Percentiles rank a stretch among this genome's conserved stretches.
phyloP scores from a whole-genome alignment of 2,888 invertebrate species.

The Thysanoteuthis rhombus region DNA sequence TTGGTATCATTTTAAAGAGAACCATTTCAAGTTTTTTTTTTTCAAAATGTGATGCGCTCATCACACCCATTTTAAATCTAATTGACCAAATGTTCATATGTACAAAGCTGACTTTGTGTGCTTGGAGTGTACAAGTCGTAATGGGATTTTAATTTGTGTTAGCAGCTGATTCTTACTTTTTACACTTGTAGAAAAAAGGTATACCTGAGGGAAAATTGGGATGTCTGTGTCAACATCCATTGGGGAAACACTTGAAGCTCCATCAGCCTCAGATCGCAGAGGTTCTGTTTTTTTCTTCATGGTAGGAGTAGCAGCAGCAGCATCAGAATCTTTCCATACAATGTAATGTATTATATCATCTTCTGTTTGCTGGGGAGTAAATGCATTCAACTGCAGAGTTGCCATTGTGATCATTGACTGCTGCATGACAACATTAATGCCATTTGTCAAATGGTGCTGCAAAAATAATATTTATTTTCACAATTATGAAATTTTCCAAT shows the following conservation, averaged over 20 bases:
- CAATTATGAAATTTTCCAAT: too few relatives aligned
- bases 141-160: too few relatives aligned
- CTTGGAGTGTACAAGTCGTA: too few relatives aligned
- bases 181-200: not conserved
- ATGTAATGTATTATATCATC: slow-evolving; percentile 52
- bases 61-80: too few relatives aligned
- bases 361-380: slow-evolving; percentile 47
- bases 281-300: not conserved
- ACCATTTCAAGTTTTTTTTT: too few relatives aligned
- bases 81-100: too few relatives aligned
- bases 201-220: not conserved
- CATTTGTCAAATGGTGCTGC: slow-evolving; percentile 64
- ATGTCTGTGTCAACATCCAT: slow-evolving; percentile 17
- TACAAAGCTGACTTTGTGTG: too few relatives aligned
- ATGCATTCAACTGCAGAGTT: slow-evolving; percentile 51
- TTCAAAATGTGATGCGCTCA: too few relatives aligned
- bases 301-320: slow-evolving; percentile 18
- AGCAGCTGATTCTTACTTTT: not conserved
- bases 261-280: not conserved
- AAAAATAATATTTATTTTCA: slow-evolving; percentile 33
- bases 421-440: slow-evolving; percentile 67
- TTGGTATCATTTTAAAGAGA: too few relatives aligned
- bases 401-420: slow-evolving; percentile 66
- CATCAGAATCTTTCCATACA: slow-evolving; percentile 40
- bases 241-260: not conserved